These are phyloP conservation scores for Catostomus latipinnis DNA, from an alignment of 2,797 vertebrate genomes.

Conservation along the genomic window DNA sequence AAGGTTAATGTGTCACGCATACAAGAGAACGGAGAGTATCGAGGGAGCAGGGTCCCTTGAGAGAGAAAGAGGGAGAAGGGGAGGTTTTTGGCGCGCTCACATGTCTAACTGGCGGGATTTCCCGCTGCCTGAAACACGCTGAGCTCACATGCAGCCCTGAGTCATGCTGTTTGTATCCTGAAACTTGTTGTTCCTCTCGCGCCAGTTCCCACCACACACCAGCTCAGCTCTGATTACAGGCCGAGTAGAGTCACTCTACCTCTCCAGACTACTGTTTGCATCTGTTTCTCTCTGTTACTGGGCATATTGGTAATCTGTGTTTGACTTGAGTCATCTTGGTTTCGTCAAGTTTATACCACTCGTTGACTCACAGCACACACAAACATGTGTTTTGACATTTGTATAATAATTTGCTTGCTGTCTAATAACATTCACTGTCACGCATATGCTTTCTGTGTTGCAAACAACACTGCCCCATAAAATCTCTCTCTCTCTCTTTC, in stretches of 20 bases:
- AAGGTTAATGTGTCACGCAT: constrained; percentile 76
- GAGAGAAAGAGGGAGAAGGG: constrained; percentile 55
- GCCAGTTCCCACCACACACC: constrained; percentile 26
- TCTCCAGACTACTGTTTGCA: background rate
- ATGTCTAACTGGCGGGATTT: constrained; percentile 67
- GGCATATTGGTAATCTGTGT: constrained; percentile 26
- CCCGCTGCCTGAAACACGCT: constrained; percentile 47
- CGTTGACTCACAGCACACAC: background rate
- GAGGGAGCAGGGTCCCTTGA: constrained; percentile 50
- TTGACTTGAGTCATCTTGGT: constrained; percentile 13
- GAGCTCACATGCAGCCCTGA: constrained; percentile 58
- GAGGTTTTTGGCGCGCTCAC: constrained; percentile 68
- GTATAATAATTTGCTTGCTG: constrained; percentile 10
- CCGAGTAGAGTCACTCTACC: constrained; percentile 7
- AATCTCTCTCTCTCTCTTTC: no score
- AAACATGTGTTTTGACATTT: background rate
- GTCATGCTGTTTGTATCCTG: constrained; percentile 67
- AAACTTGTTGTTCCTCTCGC: constrained; percentile 53
- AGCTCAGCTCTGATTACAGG: constrained; percentile 14
- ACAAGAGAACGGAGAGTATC: constrained; percentile 45
- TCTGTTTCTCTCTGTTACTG: constrained; percentile 25
- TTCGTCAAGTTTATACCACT: background rate
- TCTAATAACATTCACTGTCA: constrained; percentile 10
- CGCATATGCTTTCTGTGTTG: background rate
- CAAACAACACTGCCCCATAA: constrained; percentile 20